Percentiles rank a stretch among this genome's conserved stretches.
These are phyloP conservation scores for Andrena dorsata DNA, from an alignment of 2,888 invertebrate species.

Conservation along the genomic window DNA sequence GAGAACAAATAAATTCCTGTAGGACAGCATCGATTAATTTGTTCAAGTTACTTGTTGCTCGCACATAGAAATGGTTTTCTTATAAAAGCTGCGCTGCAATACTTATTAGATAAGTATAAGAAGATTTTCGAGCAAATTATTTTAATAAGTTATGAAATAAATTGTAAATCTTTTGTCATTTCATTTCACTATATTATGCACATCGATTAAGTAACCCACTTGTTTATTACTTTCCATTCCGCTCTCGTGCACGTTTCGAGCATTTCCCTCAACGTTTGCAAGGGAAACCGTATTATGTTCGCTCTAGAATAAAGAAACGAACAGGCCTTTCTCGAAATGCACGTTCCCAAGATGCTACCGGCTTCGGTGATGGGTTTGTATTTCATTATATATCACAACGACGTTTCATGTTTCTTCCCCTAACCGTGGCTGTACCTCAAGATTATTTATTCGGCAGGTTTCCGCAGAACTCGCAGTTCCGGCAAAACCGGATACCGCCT, in stretches of 20 bases:
- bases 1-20: too few species aligned
- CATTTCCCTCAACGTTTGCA: not conserved
- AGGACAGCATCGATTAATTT: too few species aligned
- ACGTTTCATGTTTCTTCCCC: slow-evolving; percentile 73
- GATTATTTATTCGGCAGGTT: slow-evolving; percentile 83
- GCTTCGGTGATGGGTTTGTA: slow-evolving; percentile 56
- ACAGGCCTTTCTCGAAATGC: slow-evolving; percentile 14
- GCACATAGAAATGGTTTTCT: too few species aligned
- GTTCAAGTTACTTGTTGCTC: too few species aligned
- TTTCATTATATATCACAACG: slow-evolving; percentile 69
- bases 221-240: not conserved
- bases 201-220: too few species aligned
- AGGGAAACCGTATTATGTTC: not conserved
- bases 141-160: too few species aligned
- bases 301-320: slow-evolving; percentile 18
- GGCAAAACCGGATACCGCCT: slow-evolving; percentile 79
- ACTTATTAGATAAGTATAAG: too few species aligned
- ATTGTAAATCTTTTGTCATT: too few species aligned
- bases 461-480: slow-evolving; percentile 79
- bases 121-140: too few species aligned
- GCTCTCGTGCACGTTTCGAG: not conserved
- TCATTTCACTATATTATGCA: too few species aligned
- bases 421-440: slow-evolving; percentile 75
- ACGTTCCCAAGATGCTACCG: slow-evolving; percentile 8
- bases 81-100: too few species aligned